Evolutionary conservation across 1,140 invertebrate species (phyloP), one percentile per base, ranked within the genome.

Genomic region (Drosophila orena): DNA sequence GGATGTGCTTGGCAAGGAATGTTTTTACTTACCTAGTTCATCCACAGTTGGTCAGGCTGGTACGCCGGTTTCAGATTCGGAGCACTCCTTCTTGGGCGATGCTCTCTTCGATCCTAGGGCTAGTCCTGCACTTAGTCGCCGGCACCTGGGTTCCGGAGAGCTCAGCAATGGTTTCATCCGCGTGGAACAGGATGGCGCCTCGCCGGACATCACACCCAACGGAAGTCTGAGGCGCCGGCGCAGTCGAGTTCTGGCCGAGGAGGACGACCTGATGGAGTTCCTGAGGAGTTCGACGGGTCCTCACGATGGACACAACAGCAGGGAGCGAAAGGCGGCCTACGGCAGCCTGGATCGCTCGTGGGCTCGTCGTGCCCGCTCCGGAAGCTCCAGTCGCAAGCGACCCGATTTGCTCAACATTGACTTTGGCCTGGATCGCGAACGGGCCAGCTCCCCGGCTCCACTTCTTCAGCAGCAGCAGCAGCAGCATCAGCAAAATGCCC

Each of bases 241-340:
- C 65, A 96, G 97, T 81, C 94, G 97, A 17, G 95, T 97, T 35
- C 95, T 96, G 0, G 96, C 96, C 14, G 96, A 97, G 81, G 97
- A 97, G 80, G 96, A 98, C 81, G 97, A 98, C 73, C 92, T 98
- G 1, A 96, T 98, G 95, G 97, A 98, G 84, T 98, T 97, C 88
- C 93, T 98, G 24, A 93, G 96, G 47, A 93, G 94, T 43, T 95
- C 95, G 0, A 95, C 96, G 3, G 96, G 96, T 2, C 83, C 83
- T 0, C 50, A 79, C 37, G 79, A 88, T 24, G 95, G 96, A 49
- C 95, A 94, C 89, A 93, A 93, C 22, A 91, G 94, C n/a, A 92
- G 96, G n/a, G 97, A 98, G 86, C 93, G 97, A 47, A 97, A 97
- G 91, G 75, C 72, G 11, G 72, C 96, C 11, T 97, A 96, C 95